Evolutionary conservation across 2,797 vertebrate genomes (phyloP).

Genomic region (Spatula clypeata): DNA sequence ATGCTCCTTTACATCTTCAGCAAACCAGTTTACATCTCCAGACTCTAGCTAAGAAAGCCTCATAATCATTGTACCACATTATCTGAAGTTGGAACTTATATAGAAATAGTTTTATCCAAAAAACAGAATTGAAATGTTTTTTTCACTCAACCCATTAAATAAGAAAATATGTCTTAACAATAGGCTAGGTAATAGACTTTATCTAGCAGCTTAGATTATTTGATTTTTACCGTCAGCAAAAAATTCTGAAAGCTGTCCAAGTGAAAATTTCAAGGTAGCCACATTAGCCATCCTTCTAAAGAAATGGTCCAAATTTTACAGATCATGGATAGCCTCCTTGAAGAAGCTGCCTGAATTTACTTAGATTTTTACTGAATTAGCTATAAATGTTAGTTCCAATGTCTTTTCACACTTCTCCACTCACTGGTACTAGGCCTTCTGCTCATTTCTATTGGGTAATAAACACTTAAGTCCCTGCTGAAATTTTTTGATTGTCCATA

Average conservation of each 20-base stretch:
- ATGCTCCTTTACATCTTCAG: background rate
- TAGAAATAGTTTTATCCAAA: background rate
- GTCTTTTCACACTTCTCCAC: background rate
- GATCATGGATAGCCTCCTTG: background rate
- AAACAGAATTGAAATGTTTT: background rate
- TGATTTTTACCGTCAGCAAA: background rate
- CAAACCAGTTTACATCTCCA: background rate
- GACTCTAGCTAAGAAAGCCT: background rate
- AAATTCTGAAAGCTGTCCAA: background rate
- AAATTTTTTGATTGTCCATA: background rate
- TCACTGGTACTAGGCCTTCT: background rate
- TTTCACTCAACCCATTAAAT: background rate
- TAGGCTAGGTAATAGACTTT: background rate
- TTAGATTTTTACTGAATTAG: background rate
- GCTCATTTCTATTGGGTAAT: background rate
- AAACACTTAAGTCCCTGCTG: background rate
- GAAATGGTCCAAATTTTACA: background rate
- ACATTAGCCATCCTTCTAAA: background rate
- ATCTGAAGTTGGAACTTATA: background rate
- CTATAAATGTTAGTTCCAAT: background rate
- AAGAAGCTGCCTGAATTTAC: background rate
- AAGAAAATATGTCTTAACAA: background rate
- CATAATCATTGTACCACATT: background rate
- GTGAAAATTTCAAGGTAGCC: background rate
- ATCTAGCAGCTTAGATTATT: background rate